Percentiles rank a stretch among this genome's conserved stretches.
Evolutionary conservation across 2,888 invertebrate genomes (phyloP).

Genomic region (Aphodius granarius): DNA sequence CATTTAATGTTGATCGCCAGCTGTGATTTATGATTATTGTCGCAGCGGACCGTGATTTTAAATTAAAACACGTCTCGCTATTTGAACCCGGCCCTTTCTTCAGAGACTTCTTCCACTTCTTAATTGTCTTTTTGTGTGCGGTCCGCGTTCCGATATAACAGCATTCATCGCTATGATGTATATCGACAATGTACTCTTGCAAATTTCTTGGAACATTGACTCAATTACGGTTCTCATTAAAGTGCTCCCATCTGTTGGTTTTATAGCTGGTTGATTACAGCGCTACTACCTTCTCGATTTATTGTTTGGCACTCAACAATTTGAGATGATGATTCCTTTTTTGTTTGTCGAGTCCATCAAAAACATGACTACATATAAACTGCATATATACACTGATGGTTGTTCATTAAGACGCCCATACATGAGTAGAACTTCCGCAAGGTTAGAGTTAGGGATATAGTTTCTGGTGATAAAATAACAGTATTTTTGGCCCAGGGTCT

Average conservation of each 20-base stretch:
- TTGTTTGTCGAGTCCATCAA: neutral
- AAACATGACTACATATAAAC: too few relatives aligned
- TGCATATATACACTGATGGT: too few relatives aligned
- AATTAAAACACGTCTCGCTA: neutral
- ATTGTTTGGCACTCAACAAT: neutral
- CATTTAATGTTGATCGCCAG: constrained; percentile 15
- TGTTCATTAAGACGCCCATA: too few relatives aligned
- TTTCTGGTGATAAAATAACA: too few relatives aligned
- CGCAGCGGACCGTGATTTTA: constrained; percentile 3
- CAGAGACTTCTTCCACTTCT: neutral
- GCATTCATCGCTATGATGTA: neutral
- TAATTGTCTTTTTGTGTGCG: neutral
- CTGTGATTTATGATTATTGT: constrained; percentile 22
- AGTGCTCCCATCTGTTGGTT: neutral
- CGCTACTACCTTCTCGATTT: neutral
- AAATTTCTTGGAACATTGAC: constrained; percentile 11
- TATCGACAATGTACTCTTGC: neutral
- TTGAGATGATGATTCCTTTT: neutral
- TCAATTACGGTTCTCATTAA: constrained; percentile 12
- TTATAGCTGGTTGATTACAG: neutral
- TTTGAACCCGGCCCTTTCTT: neutral
- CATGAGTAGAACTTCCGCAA: too few relatives aligned
- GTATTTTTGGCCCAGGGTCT: too few relatives aligned
- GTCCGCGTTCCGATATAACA: neutral
- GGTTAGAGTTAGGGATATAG: too few relatives aligned